A percentile compares a stretch with the other conserved stretches of the same genome.
These are phyloP conservation scores for Rhipidura dahli DNA, from an alignment of 2,113 vertebrate species.

Conservation along the genomic window DNA sequence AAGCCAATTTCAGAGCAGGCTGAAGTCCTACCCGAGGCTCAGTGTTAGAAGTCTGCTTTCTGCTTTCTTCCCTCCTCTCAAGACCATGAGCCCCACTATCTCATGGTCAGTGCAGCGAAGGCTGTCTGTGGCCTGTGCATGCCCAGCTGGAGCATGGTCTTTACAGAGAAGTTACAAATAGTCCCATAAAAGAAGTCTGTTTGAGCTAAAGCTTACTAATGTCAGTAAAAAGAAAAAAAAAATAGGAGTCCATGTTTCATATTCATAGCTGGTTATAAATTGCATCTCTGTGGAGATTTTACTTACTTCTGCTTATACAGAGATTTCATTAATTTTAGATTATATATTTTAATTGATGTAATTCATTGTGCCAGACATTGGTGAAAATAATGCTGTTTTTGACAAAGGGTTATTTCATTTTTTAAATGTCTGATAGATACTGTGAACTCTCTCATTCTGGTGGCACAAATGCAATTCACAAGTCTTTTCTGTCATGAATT, in stretches of 20 bases:
- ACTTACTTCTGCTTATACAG: background rate
- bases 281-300: background rate
- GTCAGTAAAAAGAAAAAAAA: background rate
- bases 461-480: background rate
- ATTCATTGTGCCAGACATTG: background rate
- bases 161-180: background rate
- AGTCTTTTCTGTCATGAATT: background rate
- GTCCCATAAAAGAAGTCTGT: background rate
- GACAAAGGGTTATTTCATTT: background rate
- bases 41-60: background rate
- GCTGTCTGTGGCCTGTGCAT: background rate
- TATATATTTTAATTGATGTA: background rate
- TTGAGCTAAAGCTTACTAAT: background rate
- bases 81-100: background rate
- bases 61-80: background rate
- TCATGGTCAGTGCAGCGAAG: background rate
- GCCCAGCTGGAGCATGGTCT: background rate
- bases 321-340: background rate
- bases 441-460: background rate
- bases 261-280: background rate
- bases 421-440: background rate
- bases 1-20: background rate
- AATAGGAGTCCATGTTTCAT: background rate
- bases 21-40: background rate
- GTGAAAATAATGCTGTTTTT: background rate